Percentiles rank a stretch among this genome's conserved stretches.
Evolutionary conservation across 2,888 invertebrate species (phyloP).

Genomic region (Volucella inflata): DNA sequence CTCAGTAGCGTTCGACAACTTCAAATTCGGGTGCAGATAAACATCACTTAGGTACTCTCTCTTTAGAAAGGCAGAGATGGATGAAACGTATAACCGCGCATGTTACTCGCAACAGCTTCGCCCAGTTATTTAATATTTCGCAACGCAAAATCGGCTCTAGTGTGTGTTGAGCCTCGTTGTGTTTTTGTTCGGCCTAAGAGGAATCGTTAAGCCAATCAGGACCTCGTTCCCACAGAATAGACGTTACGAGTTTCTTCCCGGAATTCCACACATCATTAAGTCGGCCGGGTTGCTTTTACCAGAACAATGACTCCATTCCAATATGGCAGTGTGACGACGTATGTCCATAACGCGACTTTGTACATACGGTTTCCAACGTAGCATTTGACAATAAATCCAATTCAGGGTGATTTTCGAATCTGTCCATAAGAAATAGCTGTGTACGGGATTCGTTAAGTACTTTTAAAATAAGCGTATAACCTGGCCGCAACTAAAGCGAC

Average conservation of each 20-base stretch:
- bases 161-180: background rate
- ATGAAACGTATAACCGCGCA: slow-evolving; percentile 25
- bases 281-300: slow-evolving; percentile 17
- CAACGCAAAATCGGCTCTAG: slow-evolving; percentile 7
- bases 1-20: background rate
- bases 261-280: slow-evolving; percentile 5
- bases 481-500: too few species aligned
- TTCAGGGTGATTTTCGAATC: too few species aligned
- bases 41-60: background rate
- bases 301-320: too few species aligned
- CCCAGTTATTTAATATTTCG: slow-evolving; percentile 7
- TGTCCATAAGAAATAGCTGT: too few species aligned
- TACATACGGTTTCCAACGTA: too few species aligned
- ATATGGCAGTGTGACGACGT: too few species aligned
- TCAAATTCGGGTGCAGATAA: slow-evolving; percentile 4
- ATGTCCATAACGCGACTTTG: too few species aligned
- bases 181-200: background rate
- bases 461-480: too few species aligned
- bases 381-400: too few species aligned
- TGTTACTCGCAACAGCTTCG: too few species aligned
- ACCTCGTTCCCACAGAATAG: slow-evolving; percentile 9
- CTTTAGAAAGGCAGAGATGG: background rate
- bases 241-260: background rate
- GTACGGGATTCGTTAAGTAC: too few species aligned
- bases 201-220: slow-evolving; percentile 17